Percentiles rank a stretch among this genome's conserved stretches.
phyloP scores from a whole-genome alignment of 2,113 vertebrate species.

The Turdus rufiventris region DNA sequence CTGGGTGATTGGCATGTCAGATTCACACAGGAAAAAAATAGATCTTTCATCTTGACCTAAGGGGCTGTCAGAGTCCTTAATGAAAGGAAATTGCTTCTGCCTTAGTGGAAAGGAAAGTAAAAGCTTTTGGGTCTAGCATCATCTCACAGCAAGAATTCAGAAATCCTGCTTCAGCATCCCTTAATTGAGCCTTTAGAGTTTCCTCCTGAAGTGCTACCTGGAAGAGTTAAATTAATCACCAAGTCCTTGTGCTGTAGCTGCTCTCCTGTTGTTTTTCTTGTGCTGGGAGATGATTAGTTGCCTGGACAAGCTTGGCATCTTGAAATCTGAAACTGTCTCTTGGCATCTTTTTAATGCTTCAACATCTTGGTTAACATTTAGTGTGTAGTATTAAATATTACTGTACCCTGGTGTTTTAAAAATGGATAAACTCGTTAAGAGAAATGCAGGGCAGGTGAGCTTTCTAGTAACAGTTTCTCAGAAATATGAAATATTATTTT shows the following conservation, averaged over 20 bases:
- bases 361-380: slow-evolving; percentile 49
- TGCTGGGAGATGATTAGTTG: slow-evolving; percentile 26
- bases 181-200: slow-evolving; percentile 21
- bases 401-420: slow-evolving; percentile 19
- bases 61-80: slow-evolving; percentile 5
- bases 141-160: slow-evolving; percentile 20
- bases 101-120: slow-evolving; percentile 11
- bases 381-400: slow-evolving; percentile 26
- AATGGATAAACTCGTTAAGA: slow-evolving; percentile 60
- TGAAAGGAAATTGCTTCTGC: slow-evolving; percentile 46
- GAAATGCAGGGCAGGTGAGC: not conserved
- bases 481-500: slow-evolving; percentile 7
- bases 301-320: slow-evolving; percentile 23
- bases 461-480: not conserved
- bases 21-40: not conserved
- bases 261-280: slow-evolving; percentile 12
- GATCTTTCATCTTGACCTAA: slow-evolving; percentile 21
- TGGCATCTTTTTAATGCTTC: slow-evolving; percentile 13
- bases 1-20: not conserved
- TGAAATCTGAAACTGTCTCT: slow-evolving; percentile 30
- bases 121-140: slow-evolving; percentile 18
- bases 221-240: slow-evolving; percentile 43
- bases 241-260: not conserved
- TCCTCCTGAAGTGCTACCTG: not conserved
- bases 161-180: not conserved